Conservation (phyloP, 1,140 invertebrate genomes). For the Leguminivora glycinivorella region DNA sequence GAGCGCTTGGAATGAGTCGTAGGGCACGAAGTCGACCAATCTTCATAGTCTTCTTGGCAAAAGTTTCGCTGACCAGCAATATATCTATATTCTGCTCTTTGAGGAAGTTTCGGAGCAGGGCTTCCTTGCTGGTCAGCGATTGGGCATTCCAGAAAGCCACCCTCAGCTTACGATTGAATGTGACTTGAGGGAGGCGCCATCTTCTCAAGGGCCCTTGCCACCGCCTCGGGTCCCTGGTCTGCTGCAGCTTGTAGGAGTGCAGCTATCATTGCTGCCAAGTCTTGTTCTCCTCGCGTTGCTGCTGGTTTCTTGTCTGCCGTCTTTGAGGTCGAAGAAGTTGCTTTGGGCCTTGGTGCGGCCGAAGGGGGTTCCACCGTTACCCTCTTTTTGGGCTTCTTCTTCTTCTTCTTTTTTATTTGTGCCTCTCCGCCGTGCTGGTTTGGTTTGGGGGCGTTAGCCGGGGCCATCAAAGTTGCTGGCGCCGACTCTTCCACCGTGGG, state of each 20-base stretch:
- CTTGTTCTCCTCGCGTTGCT: too few species aligned
- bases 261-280: too few species aligned
- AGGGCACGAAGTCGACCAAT: not conserved
- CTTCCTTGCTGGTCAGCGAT: not conserved
- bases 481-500: too few species aligned
- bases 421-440: too few species aligned
- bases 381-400: not conserved
- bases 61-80: slow-evolving; percentile 1
- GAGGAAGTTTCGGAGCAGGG: not conserved
- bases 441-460: not conserved
- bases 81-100: slow-evolving; percentile 15
- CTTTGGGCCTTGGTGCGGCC: not conserved
- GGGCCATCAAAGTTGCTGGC: not conserved
- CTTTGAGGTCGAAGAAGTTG: too few species aligned
- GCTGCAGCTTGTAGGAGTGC: not conserved
- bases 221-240: not conserved
- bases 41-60: not conserved
- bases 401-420: not conserved
- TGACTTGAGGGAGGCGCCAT: not conserved
- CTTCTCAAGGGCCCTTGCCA: not conserved
- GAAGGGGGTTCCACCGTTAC: not conserved
- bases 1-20: not conserved
- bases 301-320: too few species aligned
- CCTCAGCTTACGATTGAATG: not conserved
- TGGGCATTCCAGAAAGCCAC: not conserved